Evolutionary conservation across 2,113 vertebrate species (phyloP).

Genomic region (Xenopus tropicalis): DNA sequence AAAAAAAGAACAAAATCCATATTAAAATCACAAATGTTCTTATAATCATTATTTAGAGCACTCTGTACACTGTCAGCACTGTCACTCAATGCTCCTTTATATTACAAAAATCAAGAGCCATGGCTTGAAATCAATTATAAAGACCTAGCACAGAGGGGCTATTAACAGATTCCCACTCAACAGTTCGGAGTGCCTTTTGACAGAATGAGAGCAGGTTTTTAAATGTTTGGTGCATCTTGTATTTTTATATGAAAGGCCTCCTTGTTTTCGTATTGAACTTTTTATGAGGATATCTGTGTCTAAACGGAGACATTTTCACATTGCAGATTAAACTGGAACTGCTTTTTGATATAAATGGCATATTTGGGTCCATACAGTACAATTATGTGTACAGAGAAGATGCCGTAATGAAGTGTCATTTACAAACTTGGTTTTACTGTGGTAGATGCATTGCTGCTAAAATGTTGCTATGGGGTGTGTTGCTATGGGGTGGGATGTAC

Average conservation of each 20-base stretch:
- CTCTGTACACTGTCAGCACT: slow-evolving; percentile 22
- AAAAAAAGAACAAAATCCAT: slow-evolving; percentile 3
- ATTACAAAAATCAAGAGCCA: slow-evolving; percentile 26
- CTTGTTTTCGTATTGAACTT: background rate
- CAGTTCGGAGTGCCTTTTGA: slow-evolving; percentile 26
- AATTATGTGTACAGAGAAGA: too few species aligned
- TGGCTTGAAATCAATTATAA: slow-evolving; percentile 30
- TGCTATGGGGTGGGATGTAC: too few species aligned
- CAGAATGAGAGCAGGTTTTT: slow-evolving; percentile 24
- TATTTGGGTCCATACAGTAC: too few species aligned
- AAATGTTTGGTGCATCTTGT: slow-evolving; percentile 1
- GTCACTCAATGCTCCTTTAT: slow-evolving; percentile 33
- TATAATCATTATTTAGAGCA: slow-evolving; percentile 39
- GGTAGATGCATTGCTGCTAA: too few species aligned
- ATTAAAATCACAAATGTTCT: slow-evolving; percentile 30
- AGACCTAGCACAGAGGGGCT: slow-evolving; percentile 5
- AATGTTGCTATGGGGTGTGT: too few species aligned
- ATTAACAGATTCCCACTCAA: slow-evolving; percentile 19
- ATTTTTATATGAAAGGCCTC: background rate
- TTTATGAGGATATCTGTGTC: background rate
- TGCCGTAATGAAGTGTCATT: too few species aligned
- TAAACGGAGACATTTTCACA: background rate
- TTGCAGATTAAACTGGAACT: background rate
- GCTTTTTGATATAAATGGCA: background rate
- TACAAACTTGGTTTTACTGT: too few species aligned